A percentile compares a stretch with the other conserved stretches of the same genome.
Evolutionary conservation across 2,113 vertebrate species (phyloP).

Genomic region (Tinamus guttatus): DNA sequence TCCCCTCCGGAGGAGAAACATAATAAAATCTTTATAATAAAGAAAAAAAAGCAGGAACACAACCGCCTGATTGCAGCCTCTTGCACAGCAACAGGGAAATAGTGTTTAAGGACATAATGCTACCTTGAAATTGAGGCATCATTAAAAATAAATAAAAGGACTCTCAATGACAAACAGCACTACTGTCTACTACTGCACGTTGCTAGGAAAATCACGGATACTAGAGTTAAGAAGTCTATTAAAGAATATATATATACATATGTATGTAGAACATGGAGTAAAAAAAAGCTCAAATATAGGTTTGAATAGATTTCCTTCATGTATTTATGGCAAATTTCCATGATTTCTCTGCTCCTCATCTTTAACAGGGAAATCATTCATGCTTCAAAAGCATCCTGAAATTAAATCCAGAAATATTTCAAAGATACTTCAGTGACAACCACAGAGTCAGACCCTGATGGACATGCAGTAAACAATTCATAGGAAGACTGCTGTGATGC

Average conservation of each 20-base stretch:
- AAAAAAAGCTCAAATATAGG: not conserved
- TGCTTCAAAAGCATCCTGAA: not conserved
- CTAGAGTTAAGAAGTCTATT: not conserved
- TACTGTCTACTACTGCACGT: not conserved
- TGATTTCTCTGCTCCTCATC: not conserved
- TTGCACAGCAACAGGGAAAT: not conserved
- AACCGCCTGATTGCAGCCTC: slow-evolving; percentile 3
- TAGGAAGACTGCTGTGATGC: not conserved
- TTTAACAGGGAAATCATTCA: not conserved
- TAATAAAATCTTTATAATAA: not conserved
- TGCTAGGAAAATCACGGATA: not conserved
- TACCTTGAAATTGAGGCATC: slow-evolving; percentile 21
- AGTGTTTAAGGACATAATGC: not conserved
- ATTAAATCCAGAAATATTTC: not conserved
- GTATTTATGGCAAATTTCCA: not conserved
- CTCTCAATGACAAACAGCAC: not conserved
- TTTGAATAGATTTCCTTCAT: not conserved
- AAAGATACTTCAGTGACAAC: not conserved
- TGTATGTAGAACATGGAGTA: not conserved
- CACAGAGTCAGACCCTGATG: not conserved
- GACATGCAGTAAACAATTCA: not conserved
- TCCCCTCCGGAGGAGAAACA: slow-evolving; percentile 31
- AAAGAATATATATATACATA: not conserved
- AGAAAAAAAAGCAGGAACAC: not conserved
- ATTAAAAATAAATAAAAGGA: slow-evolving; percentile 2